Base-by-base conservation (phyloP, 2,797 vertebrate genomes). In the Coracias cyanogaster region DNA sequence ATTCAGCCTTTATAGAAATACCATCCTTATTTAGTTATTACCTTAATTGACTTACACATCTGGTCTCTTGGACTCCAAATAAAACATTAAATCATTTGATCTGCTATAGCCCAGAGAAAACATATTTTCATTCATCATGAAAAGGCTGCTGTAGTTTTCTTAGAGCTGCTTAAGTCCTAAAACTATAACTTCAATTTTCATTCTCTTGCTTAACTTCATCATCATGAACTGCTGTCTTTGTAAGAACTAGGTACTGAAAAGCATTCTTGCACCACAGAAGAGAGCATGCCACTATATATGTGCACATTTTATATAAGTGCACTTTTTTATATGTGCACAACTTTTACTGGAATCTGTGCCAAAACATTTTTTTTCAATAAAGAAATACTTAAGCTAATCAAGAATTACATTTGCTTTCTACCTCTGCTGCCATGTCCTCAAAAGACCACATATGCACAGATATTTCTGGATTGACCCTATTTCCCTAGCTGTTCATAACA, bases 41-140 rank as follows among this genome's bases (percentile, higher is more conserved):
- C 79, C 55, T 94, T 94, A 94, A 94, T 33, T 87, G 87, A 88
- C 82, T 93, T 88, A 64, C 6, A 64, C 6, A 93, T 88, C 91
- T 95, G 91, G 72, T 88, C 57, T 95, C 65, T 88, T 86, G 85
- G 80, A 91, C 57, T 90, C 90, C n/a, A 83, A 95, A 95, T 43
- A 91, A 94, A 85, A 86, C 0, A 5, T 61, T 88, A 69, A 76
- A 94, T 69, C 26, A 90, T 81, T 95, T 88, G 33, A 74, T 88
- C 10, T 89, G 49, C 49, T 46, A 21, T 1, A 90, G 37, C 49
- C 29, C 13, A 48, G 70, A 70, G 43, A 91, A 93, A 94, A 82
- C 11, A 70, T 28, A 4, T 65, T 87, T 70, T 90, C 35, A 9
- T 61, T 45, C 43, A 67, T 41, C 13, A 7, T 58, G 51, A 77